Evolutionary conservation across 1,140 invertebrate genomes (phyloP).

Genomic region (Drosophila mojavensis): DNA sequence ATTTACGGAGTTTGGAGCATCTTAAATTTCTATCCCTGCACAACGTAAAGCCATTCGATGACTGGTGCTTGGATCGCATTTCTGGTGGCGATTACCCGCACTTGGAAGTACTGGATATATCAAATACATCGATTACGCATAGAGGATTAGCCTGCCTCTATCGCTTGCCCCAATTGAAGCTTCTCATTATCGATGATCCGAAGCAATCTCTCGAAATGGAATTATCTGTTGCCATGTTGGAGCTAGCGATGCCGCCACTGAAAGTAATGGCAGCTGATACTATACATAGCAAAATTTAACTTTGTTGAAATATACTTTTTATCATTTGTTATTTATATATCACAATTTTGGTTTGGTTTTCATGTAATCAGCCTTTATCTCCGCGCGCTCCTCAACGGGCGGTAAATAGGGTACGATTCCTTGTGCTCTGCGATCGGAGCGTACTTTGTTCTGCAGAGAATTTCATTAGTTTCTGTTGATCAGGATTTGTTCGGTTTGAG

Average conservation of each 20-base stretch:
- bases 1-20: constrained; percentile 86
- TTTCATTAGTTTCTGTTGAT: background rate
- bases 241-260: constrained; percentile 84
- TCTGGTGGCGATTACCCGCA: constrained; percentile 85
- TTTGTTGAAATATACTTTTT: constrained; percentile 32
- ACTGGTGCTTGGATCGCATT: constrained; percentile 90
- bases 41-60: constrained; percentile 88
- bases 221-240: constrained; percentile 86
- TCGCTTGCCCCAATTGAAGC: constrained; percentile 86
- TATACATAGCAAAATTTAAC: constrained; percentile 50
- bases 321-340: constrained; percentile 13
- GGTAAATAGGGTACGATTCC: constrained; percentile 76
- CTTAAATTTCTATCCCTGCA: constrained; percentile 88
- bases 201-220: constrained; percentile 85
- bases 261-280: constrained; percentile 69
- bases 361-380: constrained; percentile 78
- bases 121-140: constrained; percentile 88
- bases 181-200: constrained; percentile 85
- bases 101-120: constrained; percentile 90
- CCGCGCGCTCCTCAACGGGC: constrained; percentile 66
- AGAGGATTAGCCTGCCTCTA: constrained; percentile 88
- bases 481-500: background rate
- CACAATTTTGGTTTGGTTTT: constrained; percentile 62
- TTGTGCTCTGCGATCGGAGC: constrained; percentile 66
- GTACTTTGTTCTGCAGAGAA: constrained; percentile 68